Conservation (phyloP, 2,797 vertebrate genomes). For the Paedocypris micromegethes region DNA sequence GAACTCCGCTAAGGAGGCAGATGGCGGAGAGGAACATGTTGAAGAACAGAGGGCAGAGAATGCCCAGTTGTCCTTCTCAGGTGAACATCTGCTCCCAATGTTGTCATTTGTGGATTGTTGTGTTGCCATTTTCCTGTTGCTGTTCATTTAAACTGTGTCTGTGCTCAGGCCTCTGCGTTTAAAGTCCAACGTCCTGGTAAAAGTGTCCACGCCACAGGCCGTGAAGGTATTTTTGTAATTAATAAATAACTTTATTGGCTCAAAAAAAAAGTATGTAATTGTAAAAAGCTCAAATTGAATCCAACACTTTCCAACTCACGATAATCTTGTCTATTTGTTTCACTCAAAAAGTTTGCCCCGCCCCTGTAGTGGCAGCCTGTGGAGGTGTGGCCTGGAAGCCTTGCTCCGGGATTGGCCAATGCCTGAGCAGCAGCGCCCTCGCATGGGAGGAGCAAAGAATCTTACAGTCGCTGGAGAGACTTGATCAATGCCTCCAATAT, state of each 20-base stretch:
- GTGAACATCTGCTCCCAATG: slow-evolving; percentile 53
- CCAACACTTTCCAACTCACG: no score
- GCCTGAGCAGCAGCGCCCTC: slow-evolving; percentile 55
- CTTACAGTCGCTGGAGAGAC: slow-evolving; percentile 74
- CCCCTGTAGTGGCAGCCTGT: no score
- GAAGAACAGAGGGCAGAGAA: slow-evolving; percentile 60
- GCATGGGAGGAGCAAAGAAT: slow-evolving; percentile 81
- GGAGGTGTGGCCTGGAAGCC: no score
- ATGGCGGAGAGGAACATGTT: slow-evolving; percentile 54
- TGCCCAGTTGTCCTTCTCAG: slow-evolving; percentile 51
- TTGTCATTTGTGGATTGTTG: not conserved
- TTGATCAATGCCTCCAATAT: slow-evolving; percentile 66
- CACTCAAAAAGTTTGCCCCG: no score
- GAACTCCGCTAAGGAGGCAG: slow-evolving; percentile 51
- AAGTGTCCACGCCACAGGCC: slow-evolving; percentile 52
- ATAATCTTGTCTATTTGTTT: no score
- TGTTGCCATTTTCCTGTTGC: not conserved
- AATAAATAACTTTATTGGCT: no score
- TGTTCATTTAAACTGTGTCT: not conserved
- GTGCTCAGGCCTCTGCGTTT: slow-evolving; percentile 59
- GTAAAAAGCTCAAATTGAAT: no score
- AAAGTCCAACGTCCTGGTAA: slow-evolving; percentile 54
- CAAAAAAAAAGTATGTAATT: no score
- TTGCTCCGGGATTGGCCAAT: slow-evolving; percentile 1
- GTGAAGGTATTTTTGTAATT: slow-evolving; percentile 69